Conservation (phyloP, 2,888 invertebrate species). For the Ophioninae sp. region DNA sequence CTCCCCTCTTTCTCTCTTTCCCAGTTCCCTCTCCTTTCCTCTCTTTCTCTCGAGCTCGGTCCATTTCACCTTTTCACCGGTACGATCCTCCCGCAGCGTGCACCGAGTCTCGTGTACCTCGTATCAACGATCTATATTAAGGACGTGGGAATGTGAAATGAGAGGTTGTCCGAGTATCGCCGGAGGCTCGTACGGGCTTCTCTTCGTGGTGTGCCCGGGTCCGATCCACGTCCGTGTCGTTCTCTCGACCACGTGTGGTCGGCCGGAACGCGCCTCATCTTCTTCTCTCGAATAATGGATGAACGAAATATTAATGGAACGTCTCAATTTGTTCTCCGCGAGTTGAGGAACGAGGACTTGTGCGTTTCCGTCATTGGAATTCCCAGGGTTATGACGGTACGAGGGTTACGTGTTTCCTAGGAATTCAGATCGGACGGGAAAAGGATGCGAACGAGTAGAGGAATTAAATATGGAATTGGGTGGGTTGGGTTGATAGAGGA, state of each 20-base stretch:
- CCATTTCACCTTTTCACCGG: slow-evolving; percentile 63
- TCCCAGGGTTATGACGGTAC: slow-evolving; percentile 72
- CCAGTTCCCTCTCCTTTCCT: slow-evolving; percentile 1
- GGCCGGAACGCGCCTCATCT: not conserved
- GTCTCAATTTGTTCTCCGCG: not conserved
- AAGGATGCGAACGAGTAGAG: no score
- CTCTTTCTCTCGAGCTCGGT: slow-evolving; percentile 30
- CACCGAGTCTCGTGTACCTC: slow-evolving; percentile 51
- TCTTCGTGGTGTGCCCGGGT: not conserved
- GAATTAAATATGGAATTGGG: no score
- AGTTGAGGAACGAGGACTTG: slow-evolving; percentile 26
- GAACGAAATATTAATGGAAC: slow-evolving; percentile 5
- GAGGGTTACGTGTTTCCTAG: not conserved
- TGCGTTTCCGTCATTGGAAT: slow-evolving; percentile 71
- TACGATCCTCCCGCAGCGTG: slow-evolving; percentile 26
- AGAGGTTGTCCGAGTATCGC: slow-evolving; percentile 28
- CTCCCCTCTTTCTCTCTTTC: slow-evolving; percentile 5
- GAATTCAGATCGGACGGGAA: not conserved
- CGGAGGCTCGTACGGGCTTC: slow-evolving; percentile 30
- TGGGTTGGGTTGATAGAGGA: no score
- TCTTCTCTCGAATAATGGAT: slow-evolving; percentile 1
- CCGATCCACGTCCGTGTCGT: not conserved
- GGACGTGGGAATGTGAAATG: slow-evolving; percentile 78
- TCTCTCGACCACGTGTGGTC: slow-evolving; percentile 9
- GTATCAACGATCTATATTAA: slow-evolving; percentile 78